Evolutionary conservation across 2,888 invertebrate species (phyloP).

Genomic region (Euspilapteryx auroguttella): DNA sequence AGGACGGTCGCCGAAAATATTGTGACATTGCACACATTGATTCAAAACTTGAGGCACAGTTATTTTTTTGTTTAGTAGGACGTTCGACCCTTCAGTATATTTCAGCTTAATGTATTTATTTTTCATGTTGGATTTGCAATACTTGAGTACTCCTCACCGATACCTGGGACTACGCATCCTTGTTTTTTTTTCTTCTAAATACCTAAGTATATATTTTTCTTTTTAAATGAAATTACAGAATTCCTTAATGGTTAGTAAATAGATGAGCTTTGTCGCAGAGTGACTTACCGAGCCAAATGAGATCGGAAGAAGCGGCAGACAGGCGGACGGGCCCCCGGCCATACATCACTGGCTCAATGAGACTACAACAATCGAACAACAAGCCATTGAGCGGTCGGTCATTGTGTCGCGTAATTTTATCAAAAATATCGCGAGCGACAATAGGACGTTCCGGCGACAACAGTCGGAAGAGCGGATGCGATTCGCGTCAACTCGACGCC

Average conservation of each 20-base stretch:
- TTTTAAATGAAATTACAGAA: no score
- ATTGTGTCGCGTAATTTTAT: conserved; percentile 57
- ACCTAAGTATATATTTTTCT: no score
- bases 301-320: conserved; percentile 39
- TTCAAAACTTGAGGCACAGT: no score
- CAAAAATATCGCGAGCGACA: conserved; percentile 53
- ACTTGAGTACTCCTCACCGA: no score
- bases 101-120: no score
- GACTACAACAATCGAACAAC: conserved; percentile 51
- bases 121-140: no score
- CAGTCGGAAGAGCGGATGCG: conserved; percentile 59
- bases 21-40: conserved; percentile 27
- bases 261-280: conserved; percentile 22
- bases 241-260: conserved; percentile 27
- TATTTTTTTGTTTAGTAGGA: no score
- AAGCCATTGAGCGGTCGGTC: conserved; percentile 35
- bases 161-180: no score
- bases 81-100: no score
- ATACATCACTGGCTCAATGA: conserved; percentile 54
- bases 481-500: conserved; percentile 49
- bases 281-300: conserved; percentile 25
- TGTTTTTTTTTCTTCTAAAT: no score
- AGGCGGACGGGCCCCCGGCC: conserved; percentile 19
- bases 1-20: conserved; percentile 37
- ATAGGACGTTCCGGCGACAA: conserved; percentile 39